A percentile compares a stretch with the other conserved stretches of the same genome.
Conservation (phyloP, 2,113 vertebrate genomes). For the Sus scrofa region T2T-Sscrofa CM000817.6:146122501-146123000, state of each 20-base stretch:
- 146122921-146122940: neutral
- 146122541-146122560: neutral
- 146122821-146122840: neutral
- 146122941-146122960: neutral
- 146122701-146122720: neutral
- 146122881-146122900: neutral
- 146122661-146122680: neutral
- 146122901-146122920: conserved; percentile 19
- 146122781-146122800: neutral
- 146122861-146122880: neutral
- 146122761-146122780: neutral
- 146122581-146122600: neutral
- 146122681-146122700: neutral
- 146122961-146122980: neutral
- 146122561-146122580: neutral
- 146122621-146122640: neutral
- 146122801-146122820: neutral
- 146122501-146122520: conserved; percentile 31
- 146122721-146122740: neutral
- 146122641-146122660: neutral
- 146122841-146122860: neutral
- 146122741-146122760: neutral
- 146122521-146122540: conserved; percentile 60
- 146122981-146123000: neutral
- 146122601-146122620: neutral